Percentiles rank a stretch among this genome's conserved stretches.
Evolutionary conservation across 2,888 invertebrate genomes (phyloP).

Genomic region (Orthonychiurus folsomi): DNA sequence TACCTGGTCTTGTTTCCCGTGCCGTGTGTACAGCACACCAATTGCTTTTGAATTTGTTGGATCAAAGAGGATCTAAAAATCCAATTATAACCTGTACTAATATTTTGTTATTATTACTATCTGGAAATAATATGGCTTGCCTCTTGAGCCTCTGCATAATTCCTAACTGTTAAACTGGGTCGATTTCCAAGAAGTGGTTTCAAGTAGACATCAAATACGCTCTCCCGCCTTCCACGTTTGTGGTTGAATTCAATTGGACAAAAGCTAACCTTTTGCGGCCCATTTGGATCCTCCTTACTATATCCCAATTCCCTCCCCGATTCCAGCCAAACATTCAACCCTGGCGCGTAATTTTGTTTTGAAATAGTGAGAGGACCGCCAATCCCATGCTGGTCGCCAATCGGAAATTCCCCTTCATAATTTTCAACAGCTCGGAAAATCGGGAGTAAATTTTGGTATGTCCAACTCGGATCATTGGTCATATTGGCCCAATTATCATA

Average conservation of each 20-base stretch:
- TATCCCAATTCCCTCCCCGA: conserved; percentile 7
- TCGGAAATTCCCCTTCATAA: background rate
- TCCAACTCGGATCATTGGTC: background rate
- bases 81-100: no score
- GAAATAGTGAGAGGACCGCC: conserved; percentile 8
- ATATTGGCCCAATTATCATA: background rate
- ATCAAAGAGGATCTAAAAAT: conserved; percentile 6
- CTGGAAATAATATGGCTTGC: no score
- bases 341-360: conserved; percentile 9
- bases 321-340: conserved; percentile 1
- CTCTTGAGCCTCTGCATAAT: background rate
- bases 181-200: conserved; percentile 1
- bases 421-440: background rate
- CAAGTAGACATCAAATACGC: conserved; percentile 2
- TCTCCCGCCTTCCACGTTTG: background rate
- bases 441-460: background rate
- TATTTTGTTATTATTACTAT: no score
- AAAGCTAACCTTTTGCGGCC: conserved; percentile 8
- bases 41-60: background rate
- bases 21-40: conserved; percentile 1
- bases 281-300: conserved; percentile 9
- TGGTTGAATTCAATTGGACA: background rate
- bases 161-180: conserved; percentile 1
- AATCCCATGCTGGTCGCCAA: conserved; percentile 6
- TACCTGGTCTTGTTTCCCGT: background rate